Evolutionary conservation across 2,888 invertebrate genomes (phyloP).

Genomic region (Apoda limacodes): DNA sequence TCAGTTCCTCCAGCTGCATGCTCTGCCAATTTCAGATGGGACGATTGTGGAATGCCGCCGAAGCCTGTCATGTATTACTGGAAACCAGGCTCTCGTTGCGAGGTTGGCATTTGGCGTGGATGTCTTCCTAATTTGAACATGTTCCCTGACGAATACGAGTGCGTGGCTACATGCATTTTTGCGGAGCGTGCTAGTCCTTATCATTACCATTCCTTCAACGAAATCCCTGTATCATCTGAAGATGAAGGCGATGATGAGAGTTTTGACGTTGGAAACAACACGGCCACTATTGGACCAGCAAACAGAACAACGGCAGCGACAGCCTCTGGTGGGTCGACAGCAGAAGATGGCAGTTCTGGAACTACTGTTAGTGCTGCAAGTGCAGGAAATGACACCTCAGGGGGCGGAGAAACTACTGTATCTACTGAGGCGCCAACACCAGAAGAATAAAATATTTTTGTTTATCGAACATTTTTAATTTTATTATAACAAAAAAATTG

Average conservation of each 20-base stretch:
- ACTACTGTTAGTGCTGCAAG: too few relatives aligned
- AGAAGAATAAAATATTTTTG: too few relatives aligned
- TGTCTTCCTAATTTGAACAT: constrained; percentile 52
- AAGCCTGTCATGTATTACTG: constrained; percentile 48
- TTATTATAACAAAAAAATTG: too few relatives aligned
- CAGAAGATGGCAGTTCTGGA: too few relatives aligned
- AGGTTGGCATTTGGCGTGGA: constrained; percentile 52
- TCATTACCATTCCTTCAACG: constrained; percentile 27
- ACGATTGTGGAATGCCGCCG: constrained; percentile 45
- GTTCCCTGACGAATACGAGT: constrained; percentile 52
- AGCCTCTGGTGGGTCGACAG: neutral
- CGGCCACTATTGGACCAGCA: constrained; percentile 1
- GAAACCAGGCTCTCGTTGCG: constrained; percentile 52
- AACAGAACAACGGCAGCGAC: constrained; percentile 2
- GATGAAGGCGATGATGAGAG: neutral
- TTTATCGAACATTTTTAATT: too few relatives aligned
- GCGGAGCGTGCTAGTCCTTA: constrained; percentile 24
- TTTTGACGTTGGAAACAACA: constrained; percentile 2
- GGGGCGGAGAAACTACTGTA: too few relatives aligned
- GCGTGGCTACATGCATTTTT: constrained; percentile 47
- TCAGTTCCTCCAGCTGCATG: constrained; percentile 45
- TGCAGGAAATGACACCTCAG: constrained; percentile 7
- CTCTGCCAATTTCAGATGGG: constrained; percentile 38
- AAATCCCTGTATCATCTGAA: too few relatives aligned
- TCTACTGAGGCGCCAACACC: too few relatives aligned